A percentile compares a stretch with the other conserved stretches of the same genome.
These are phyloP conservation scores for Sminthurides bifidus DNA, from an alignment of 1,140 invertebrate species.

Conservation along the genomic window DNA sequence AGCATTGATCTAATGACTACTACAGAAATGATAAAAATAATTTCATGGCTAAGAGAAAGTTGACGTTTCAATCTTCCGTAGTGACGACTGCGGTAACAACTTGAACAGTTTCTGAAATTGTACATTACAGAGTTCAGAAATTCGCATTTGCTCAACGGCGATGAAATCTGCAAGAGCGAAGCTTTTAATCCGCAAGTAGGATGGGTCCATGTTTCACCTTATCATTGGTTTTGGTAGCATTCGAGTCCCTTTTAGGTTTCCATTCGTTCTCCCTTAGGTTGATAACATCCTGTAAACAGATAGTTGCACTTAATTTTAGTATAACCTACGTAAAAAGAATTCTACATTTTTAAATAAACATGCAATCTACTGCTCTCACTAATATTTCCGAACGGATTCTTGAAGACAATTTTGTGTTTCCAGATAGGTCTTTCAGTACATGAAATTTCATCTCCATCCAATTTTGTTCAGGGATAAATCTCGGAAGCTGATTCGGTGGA, in stretches of 20 bases:
- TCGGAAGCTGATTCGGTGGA: conserved; percentile 17
- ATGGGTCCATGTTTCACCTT: conserved; percentile 82
- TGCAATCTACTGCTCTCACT: conserved; percentile 18
- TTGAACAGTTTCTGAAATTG: no score
- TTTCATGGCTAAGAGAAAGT: no score
- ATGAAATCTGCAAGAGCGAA: no score
- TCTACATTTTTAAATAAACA: neutral
- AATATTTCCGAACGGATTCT: conserved; percentile 28
- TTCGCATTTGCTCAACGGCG: no score
- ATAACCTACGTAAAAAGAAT: no score
- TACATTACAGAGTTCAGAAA: no score
- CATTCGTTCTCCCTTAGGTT: conserved; percentile 73
- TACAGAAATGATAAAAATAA: no score
- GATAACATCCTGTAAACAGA: conserved; percentile 81
- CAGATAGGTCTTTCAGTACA: conserved; percentile 12
- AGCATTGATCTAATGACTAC: no score
- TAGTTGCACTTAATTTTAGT: no score
- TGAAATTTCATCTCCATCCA: conserved; percentile 32
- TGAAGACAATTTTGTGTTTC: conserved; percentile 19
- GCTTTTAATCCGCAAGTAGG: no score
- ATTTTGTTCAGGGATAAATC: conserved; percentile 24
- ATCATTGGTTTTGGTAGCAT: conserved; percentile 84
- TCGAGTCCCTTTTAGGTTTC: conserved; percentile 72
- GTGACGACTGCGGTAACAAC: no score
- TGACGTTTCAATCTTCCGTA: no score